Conservation (phyloP, 64 coral and sea anemone species). For the Acropora tenuis region DNA sequence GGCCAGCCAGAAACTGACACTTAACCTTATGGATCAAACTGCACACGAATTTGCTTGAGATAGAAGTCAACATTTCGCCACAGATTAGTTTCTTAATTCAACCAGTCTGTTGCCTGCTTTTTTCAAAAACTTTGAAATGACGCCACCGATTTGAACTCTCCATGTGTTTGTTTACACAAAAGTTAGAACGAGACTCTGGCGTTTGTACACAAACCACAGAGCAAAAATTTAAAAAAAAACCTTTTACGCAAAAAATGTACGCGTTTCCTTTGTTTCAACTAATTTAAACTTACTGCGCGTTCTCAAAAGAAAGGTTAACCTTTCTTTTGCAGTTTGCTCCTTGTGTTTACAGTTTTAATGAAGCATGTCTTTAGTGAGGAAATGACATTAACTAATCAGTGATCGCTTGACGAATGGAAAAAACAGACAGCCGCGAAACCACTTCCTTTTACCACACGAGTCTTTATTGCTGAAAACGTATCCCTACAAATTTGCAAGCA, state of each 20-base stretch:
- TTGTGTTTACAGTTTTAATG: neutral
- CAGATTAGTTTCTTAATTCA: neutral
- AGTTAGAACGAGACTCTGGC: neutral
- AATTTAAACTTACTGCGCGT: no score
- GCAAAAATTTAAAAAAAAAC: neutral
- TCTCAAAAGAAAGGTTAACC: no score
- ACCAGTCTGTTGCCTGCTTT: neutral
- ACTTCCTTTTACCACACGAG: neutral
- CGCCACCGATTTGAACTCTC: neutral
- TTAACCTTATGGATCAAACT: neutral
- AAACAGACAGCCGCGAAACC: neutral
- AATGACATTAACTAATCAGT: no score
- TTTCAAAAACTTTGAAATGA: neutral
- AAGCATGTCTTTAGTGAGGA: neutral
- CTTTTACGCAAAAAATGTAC: neutral
- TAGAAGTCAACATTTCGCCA: no score
- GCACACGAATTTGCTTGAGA: neutral
- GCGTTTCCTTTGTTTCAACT: neutral
- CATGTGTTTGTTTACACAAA: neutral
- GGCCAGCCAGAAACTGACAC: neutral
- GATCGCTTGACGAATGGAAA: neutral
- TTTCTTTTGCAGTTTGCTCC: neutral
- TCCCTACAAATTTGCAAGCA: neutral
- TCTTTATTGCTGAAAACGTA: neutral
- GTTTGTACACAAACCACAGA: neutral